phyloP scores from a whole-genome alignment of 2,888 invertebrate species.

The Coecobrya sp. region DNA sequence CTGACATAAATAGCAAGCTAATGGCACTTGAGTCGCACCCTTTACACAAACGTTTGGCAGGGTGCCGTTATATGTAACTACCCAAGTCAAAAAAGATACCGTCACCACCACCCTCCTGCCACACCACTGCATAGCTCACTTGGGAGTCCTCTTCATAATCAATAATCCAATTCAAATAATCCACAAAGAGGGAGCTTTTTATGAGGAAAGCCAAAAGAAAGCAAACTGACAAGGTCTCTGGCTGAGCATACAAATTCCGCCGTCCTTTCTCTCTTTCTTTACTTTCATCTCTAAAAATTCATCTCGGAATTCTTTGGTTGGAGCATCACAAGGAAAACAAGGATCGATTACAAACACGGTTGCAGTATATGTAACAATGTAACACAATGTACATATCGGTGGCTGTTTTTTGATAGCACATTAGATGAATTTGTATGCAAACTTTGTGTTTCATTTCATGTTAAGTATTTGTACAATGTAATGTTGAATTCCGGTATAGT shows the following conservation, averaged over 20 bases:
- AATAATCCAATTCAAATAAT: slow-evolving; percentile 79
- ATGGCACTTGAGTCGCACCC: slow-evolving; percentile 84
- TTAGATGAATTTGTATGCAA: neutral
- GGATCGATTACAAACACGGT: neutral
- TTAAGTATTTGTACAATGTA: neutral
- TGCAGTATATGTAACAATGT: neutral
- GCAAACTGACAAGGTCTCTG: slow-evolving; percentile 59
- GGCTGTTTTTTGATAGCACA: neutral
- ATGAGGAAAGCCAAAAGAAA: slow-evolving; percentile 65
- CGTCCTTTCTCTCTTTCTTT: slow-evolving; percentile 5
- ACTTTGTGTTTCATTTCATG: neutral
- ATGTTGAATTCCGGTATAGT: too few species aligned
- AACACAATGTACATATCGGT: too few species aligned
- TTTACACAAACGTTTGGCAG: slow-evolving; percentile 82
- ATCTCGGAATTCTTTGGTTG: slow-evolving; percentile 43
- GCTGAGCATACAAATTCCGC: slow-evolving; percentile 68
- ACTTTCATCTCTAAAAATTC: neutral
- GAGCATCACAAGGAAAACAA: neutral
- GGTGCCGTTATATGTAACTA: slow-evolving; percentile 54
- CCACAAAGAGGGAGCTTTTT: slow-evolving; percentile 73
- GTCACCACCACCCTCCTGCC: slow-evolving; percentile 35
- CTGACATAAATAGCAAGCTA: slow-evolving; percentile 85
- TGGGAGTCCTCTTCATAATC: slow-evolving; percentile 78
- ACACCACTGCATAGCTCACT: slow-evolving; percentile 62
- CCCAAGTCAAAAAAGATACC: slow-evolving; percentile 22